Percentiles rank a stretch among this genome's conserved stretches.
These are phyloP conservation scores for Drosophila macrospina DNA, from an alignment of 2,888 invertebrate genomes.

Conservation along the genomic window DNA sequence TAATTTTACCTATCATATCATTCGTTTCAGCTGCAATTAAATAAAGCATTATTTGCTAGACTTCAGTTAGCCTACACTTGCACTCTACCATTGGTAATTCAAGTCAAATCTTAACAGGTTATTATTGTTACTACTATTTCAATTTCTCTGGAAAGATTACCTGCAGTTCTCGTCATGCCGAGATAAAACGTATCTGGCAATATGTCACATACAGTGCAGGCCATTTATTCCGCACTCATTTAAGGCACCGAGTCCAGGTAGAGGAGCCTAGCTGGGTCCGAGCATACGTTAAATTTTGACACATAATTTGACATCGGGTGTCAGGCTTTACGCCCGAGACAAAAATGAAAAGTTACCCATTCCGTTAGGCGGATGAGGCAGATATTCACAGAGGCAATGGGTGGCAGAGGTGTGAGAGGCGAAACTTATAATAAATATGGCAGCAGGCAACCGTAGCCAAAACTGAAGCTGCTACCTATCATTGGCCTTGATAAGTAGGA, in stretches of 20 bases:
- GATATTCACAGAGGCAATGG: not conserved
- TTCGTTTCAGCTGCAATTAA: not conserved
- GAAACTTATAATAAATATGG: slow-evolving; percentile 62
- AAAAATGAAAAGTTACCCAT: slow-evolving; percentile 73
- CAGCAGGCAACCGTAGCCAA: slow-evolving; percentile 18
- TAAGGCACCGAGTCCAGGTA: slow-evolving; percentile 44
- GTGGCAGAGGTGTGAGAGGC: slow-evolving; percentile 38
- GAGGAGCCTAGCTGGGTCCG: slow-evolving; percentile 30
- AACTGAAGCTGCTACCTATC: slow-evolving; percentile 49
- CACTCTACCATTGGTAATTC: too few relatives aligned
- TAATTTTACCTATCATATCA: not conserved
- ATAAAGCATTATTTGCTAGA: too few relatives aligned
- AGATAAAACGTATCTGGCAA: slow-evolving; percentile 5
- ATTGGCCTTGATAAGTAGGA: slow-evolving; percentile 50
- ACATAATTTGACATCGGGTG: slow-evolving; percentile 82
- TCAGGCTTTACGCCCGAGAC: slow-evolving; percentile 65
- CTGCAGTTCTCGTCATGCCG: slow-evolving; percentile 1
- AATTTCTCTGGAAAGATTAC: slow-evolving; percentile 1
- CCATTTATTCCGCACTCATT: slow-evolving; percentile 74
- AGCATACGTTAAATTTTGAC: slow-evolving; percentile 79
- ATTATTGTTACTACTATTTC: not conserved
- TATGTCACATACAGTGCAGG: slow-evolving; percentile 52
- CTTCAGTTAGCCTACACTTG: too few relatives aligned
- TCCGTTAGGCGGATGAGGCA: slow-evolving; percentile 15
- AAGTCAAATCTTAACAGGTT: too few relatives aligned